Base-by-base conservation (phyloP, 2,797 vertebrate species). In the Cyprinodon diabolis region DNA sequence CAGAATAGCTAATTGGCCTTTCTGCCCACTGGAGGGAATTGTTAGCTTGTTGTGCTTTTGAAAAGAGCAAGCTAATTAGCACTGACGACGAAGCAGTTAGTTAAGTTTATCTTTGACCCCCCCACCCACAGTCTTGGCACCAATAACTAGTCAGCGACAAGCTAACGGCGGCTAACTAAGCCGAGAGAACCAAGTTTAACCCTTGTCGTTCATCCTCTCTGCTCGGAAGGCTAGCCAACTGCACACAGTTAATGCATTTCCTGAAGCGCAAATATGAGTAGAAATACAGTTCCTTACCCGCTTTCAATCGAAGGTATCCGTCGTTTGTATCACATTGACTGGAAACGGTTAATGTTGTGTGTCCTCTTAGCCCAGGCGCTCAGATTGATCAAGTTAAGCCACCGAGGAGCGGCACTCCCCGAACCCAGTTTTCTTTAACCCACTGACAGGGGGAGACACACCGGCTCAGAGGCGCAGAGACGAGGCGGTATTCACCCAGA, bases 361-460 rank as follows among this genome's bases (percentile, higher is more conserved):
- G 88, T 90, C 90, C 87, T 91, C 82, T 91, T 91, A 82, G 70
- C 83, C 84, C 82, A 86, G 85, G 88, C 88, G 90, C 87, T 88
- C 91, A 90, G 91, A 90, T 93, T 86, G 66, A 93, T 91, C 90
- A 87, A 68, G 88, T 88, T 90, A 83, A 89, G 93, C 91, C 92
- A 89, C 88, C 90, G 92, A 94, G 92, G 92, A 94, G 94, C 90
- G 94, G 90, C 95, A 95, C 94, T 95, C 94, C 95, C 93, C 94
- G 93, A 94, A 95, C 92, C 93, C 93, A 93, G 92, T 91, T 94
- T 93, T 91, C 94, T 93, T 91, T 87, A 87, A 93, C 88, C 93
- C 93, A 85, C 94, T 88, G 87, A 93, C 90, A 30, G 89, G 89
- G 88, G 84, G 82, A 88, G 86, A 92, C 89, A 90, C 95, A 94